Conservation (phyloP, 2,113 vertebrate genomes). For the Antechinus flavipes region DNA sequence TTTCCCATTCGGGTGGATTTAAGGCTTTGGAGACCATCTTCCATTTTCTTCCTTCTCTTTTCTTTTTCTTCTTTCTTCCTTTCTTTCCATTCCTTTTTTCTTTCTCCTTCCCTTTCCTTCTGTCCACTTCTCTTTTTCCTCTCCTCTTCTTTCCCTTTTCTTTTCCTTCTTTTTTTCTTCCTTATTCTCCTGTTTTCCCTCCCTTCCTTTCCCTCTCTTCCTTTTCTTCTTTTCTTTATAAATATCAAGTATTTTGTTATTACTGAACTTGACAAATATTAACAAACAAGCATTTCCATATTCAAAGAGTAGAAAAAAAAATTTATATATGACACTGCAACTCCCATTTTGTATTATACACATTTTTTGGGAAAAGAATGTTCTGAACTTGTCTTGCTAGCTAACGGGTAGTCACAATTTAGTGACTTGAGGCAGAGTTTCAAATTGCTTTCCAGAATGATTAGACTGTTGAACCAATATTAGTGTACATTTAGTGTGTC, state of each 20-base stretch:
- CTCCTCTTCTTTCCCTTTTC: not conserved
- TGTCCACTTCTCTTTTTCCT: too few species aligned
- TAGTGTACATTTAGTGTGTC: not conserved
- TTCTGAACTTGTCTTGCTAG: not conserved
- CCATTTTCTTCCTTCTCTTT: not conserved
- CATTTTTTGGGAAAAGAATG: not conserved
- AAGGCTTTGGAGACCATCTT: not conserved
- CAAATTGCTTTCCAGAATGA: not conserved
- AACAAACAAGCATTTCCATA: not conserved
- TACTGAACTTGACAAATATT: not conserved
- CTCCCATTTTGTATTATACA: not conserved
- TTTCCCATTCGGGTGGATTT: slow-evolving; percentile 49
- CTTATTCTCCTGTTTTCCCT: not conserved
- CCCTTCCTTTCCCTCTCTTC: not conserved
- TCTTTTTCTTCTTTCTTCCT: not conserved
- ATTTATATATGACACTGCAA: not conserved
- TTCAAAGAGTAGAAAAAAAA: not conserved
- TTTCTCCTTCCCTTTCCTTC: too few species aligned
- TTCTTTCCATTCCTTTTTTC: too few species aligned
- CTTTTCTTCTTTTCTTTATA: not conserved
- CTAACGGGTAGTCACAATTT: not conserved
- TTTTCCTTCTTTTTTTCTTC: not conserved
- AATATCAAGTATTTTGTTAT: not conserved
- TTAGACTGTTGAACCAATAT: not conserved
- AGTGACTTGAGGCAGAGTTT: not conserved